Percentiles rank a stretch among this genome's conserved stretches.
Conservation (phyloP, 2,113 vertebrate genomes). For the Pterocles burchelli region DNA sequence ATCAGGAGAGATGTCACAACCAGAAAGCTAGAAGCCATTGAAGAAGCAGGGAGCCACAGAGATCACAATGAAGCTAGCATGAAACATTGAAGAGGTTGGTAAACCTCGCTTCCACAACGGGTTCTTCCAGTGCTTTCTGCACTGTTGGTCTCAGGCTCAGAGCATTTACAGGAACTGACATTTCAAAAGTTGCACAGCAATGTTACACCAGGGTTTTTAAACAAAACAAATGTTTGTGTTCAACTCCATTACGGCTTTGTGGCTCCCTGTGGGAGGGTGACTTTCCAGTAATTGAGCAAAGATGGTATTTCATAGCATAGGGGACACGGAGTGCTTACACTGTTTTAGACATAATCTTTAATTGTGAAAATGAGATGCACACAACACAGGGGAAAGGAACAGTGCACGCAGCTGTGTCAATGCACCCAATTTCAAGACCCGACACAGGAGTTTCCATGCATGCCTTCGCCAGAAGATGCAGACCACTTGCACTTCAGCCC, state of each 20-base stretch:
- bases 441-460: neutral
- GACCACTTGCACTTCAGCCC: neutral
- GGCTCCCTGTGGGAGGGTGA: constrained; percentile 40
- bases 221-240: constrained; percentile 67
- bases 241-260: constrained; percentile 4
- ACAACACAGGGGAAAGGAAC: neutral
- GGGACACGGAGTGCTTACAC: neutral
- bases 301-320: neutral
- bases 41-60: constrained; percentile 30
- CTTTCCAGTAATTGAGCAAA: constrained; percentile 55
- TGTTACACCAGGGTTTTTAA: constrained; percentile 59
- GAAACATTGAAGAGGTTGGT: constrained; percentile 64
- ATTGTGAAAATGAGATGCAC: neutral
- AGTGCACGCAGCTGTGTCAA: neutral
- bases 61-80: constrained; percentile 53
- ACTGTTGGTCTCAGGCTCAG: constrained; percentile 33
- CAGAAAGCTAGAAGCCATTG: constrained; percentile 67
- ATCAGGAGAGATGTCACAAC: constrained; percentile 77
- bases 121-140: constrained; percentile 71
- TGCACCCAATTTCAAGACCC: neutral
- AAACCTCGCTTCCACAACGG: constrained; percentile 45
- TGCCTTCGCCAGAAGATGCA: neutral
- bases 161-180: constrained; percentile 68
- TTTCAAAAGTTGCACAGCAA: constrained; percentile 36
- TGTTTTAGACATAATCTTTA: neutral